Percentiles rank a stretch among this genome's conserved stretches.
Evolutionary conservation across 92 coral and sea anemone genomes (phyloP).

Genomic region (Epizoanthus ramosus): DNA sequence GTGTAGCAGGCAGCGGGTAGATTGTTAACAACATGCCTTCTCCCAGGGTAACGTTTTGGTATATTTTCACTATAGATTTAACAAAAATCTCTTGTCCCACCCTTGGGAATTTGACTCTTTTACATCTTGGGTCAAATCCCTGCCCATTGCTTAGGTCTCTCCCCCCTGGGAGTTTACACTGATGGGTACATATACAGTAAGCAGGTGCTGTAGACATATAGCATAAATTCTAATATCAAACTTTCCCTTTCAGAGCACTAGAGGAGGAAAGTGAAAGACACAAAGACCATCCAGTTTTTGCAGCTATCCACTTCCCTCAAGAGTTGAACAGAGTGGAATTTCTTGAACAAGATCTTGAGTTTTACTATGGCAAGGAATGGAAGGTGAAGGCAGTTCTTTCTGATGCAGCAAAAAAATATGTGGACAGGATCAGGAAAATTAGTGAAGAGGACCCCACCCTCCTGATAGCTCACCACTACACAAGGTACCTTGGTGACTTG

Average conservation of each 20-base stretch:
- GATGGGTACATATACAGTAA: too few species aligned
- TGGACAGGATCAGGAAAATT: constrained; percentile 79
- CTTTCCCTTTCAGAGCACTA: constrained; percentile 61
- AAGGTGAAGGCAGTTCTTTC: constrained; percentile 69
- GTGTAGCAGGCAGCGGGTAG: too few species aligned
- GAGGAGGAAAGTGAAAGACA: constrained; percentile 88
- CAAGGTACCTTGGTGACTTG: constrained; percentile 94
- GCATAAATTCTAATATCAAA: neutral
- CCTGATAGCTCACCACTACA: constrained; percentile 93
- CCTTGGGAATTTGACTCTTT: too few species aligned
- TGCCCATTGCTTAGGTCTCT: too few species aligned
- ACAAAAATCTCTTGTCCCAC: too few species aligned
- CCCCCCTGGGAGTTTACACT: too few species aligned
- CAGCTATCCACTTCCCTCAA: constrained; percentile 82
- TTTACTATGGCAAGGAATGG: constrained; percentile 92
- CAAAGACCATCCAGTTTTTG: constrained; percentile 75
- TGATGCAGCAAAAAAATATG: constrained; percentile 81
- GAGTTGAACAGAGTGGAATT: constrained; percentile 75
- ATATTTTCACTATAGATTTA: too few species aligned
- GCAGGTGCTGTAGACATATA: neutral
- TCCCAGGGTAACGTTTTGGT: too few species aligned
- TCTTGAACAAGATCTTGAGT: constrained; percentile 86
- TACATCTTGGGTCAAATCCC: neutral
- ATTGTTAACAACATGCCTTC: too few species aligned
- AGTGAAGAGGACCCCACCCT: constrained; percentile 83